Evolutionary conservation across 2,888 invertebrate species (phyloP), one percentile per base, ranked within the genome.

Genomic region (Seira ritae): DNA sequence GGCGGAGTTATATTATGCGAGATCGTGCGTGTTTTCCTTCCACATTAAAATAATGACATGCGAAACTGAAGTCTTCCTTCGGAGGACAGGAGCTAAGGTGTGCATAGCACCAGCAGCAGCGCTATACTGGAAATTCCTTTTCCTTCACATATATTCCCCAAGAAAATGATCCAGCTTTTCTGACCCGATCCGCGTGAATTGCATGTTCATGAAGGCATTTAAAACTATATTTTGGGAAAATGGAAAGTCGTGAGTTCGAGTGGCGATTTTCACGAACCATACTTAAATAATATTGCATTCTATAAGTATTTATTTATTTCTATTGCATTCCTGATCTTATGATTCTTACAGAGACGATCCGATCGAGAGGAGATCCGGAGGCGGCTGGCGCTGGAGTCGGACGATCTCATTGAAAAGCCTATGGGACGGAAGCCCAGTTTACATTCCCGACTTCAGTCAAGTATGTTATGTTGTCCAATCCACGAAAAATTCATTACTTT

Each of bases 331-430:
- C n/a, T n/a, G n/a, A n/a, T n/a, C n/a, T 84, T 70, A 77, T 86
- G 81, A 87, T 90, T 88, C 82, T 89, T 94, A 81, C 92, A 97
- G 95, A 94, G 96, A 91, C 94, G 95, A 90, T 97, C 96, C 93
- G 97, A 97, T 90, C 93, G 97, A 77, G 97, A 98, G 91, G 97
- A 97, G 91, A 97, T 98, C 89, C 94, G 97, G 10, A 93, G 95
- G 89, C 93, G 97, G 84, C 92, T 98, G 90, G 97, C 97, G 1
- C 68, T 82, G 71, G 95, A 94, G 96, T 91, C 94, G 95, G 90
- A 97, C 96, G 93, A 97, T 90, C 93, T 94, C 90, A 93, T 93
- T 89, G 90, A 90, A 70, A 91, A 90, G 81, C 94, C 95, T 87
- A 92, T 95, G 55, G 95, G 95, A 86, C 94, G 95, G 89, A 97